Evolutionary conservation across 2,113 vertebrate genomes (phyloP).

Genomic region (Corythoichthys intestinalis): DNA sequence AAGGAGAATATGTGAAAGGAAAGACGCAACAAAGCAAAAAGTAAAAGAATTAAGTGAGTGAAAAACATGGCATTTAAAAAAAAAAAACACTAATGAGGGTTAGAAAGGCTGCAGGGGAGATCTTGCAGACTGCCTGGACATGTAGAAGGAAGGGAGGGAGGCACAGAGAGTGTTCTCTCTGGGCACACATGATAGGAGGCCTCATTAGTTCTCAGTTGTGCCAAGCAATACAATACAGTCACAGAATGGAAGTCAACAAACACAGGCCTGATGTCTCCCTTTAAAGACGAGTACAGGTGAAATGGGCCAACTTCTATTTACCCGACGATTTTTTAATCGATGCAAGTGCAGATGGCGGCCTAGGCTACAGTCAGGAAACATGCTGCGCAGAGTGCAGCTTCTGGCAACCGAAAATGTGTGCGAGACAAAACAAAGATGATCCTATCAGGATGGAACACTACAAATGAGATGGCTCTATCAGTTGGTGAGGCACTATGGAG

Average conservation of each 20-base stretch:
- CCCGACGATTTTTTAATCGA: conserved; percentile 34
- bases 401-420: conserved; percentile 21
- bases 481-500: conserved; percentile 23
- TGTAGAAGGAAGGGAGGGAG: conserved; percentile 33
- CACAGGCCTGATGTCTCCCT: conserved; percentile 16
- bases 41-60: conserved; percentile 28
- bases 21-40: conserved; percentile 19
- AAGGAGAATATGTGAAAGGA: conserved; percentile 22
- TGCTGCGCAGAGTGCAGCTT: conserved; percentile 22
- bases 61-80: conserved; percentile 42
- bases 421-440: conserved; percentile 37
- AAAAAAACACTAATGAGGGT: conserved; percentile 43
- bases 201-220: conserved; percentile 64
- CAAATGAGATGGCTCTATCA: conserved; percentile 45
- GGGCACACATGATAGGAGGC: conserved; percentile 48
- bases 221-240: conserved; percentile 41
- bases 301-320: conserved; percentile 20
- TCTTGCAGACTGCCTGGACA: conserved; percentile 31
- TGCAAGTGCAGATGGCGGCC: conserved; percentile 54
- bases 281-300: conserved; percentile 44
- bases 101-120: conserved; percentile 44
- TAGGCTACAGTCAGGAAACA: conserved; percentile 28
- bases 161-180: conserved; percentile 29
- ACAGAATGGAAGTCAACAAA: conserved; percentile 44
- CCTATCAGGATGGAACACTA: conserved; percentile 32